Percentiles rank a stretch among this genome's conserved stretches.
These are phyloP conservation scores for Heliconius charithonia DNA, from an alignment of 2,888 invertebrate species.

Conservation along the genomic window DNA sequence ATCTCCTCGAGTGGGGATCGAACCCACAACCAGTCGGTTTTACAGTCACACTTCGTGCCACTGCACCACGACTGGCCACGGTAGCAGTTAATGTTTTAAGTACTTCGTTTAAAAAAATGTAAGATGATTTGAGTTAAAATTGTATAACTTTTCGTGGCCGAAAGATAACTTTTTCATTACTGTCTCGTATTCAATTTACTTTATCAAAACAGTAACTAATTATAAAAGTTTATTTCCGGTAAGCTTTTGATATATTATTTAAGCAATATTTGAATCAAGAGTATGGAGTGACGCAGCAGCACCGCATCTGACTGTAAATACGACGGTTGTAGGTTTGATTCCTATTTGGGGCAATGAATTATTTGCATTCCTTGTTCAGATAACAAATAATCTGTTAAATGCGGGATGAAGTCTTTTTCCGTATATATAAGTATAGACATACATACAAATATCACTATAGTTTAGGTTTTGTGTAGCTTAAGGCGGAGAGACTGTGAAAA, in stretches of 20 bases:
- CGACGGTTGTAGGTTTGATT: background rate
- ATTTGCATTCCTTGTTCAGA: background rate
- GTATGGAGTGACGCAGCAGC: background rate
- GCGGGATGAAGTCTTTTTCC: background rate
- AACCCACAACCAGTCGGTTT: too few species aligned
- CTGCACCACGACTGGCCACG: too few species aligned
- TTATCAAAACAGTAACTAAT: slow-evolving; percentile 14
- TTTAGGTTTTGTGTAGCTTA: background rate
- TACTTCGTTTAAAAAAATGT: background rate
- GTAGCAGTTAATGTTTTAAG: background rate
- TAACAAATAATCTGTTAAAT: background rate
- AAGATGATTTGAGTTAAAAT: slow-evolving; percentile 1
- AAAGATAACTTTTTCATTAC: slow-evolving; percentile 19
- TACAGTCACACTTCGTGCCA: too few species aligned
- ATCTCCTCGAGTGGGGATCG: too few species aligned
- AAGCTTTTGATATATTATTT: background rate
- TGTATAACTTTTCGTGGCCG: slow-evolving; percentile 12
- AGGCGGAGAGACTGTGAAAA: too few species aligned
- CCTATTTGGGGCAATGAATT: background rate
- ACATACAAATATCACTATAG: too few species aligned
- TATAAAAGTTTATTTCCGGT: slow-evolving; percentile 9
- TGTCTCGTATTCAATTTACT: slow-evolving; percentile 12
- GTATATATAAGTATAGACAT: too few species aligned
- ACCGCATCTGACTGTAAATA: background rate
- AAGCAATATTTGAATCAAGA: background rate